Evolutionary conservation across 2,888 invertebrate species (phyloP).

Genomic region (Taenaris catops): DNA sequence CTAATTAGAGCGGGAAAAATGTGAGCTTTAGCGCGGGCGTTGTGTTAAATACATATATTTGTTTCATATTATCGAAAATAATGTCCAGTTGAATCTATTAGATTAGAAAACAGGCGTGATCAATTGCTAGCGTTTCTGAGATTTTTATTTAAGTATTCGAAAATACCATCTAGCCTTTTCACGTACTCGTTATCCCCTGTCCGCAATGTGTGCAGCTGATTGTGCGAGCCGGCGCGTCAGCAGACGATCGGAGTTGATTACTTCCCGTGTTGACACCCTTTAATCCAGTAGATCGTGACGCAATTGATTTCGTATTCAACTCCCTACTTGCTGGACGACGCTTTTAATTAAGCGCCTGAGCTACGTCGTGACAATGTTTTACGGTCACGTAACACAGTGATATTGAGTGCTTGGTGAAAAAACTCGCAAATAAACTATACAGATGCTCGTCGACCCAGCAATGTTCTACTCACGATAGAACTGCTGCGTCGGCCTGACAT

Average conservation of each 20-base stretch:
- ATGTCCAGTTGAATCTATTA: too few relatives aligned
- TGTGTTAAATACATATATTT: too few relatives aligned
- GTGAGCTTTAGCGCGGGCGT: too few relatives aligned
- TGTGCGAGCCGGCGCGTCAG: conserved; percentile 23
- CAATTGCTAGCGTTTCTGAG: too few relatives aligned
- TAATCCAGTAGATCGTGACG: conserved; percentile 22
- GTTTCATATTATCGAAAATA: too few relatives aligned
- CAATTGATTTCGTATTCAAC: conserved; percentile 20
- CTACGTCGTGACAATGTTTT: conserved; percentile 6
- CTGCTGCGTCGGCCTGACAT: conserved; percentile 83
- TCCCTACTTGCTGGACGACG: conserved; percentile 16
- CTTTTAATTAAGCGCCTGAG: conserved; percentile 13
- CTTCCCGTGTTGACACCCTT: conserved; percentile 39
- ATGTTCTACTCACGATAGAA: conserved; percentile 83
- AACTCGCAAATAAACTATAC: too few relatives aligned
- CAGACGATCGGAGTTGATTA: conserved; percentile 34
- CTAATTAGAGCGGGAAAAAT: too few relatives aligned
- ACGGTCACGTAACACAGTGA: conserved; percentile 4
- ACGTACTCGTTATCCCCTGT: background rate
- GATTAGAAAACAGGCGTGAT: too few relatives aligned
- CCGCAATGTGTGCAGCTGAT: background rate
- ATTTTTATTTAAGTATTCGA: too few relatives aligned
- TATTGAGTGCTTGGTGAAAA: too few relatives aligned
- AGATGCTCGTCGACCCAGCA: conserved; percentile 83
- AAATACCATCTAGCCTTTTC: too few relatives aligned